These are phyloP conservation scores for Dasyprocta punctata DNA, from an alignment of 2,113 vertebrate genomes.

Conservation along the genomic window DNA sequence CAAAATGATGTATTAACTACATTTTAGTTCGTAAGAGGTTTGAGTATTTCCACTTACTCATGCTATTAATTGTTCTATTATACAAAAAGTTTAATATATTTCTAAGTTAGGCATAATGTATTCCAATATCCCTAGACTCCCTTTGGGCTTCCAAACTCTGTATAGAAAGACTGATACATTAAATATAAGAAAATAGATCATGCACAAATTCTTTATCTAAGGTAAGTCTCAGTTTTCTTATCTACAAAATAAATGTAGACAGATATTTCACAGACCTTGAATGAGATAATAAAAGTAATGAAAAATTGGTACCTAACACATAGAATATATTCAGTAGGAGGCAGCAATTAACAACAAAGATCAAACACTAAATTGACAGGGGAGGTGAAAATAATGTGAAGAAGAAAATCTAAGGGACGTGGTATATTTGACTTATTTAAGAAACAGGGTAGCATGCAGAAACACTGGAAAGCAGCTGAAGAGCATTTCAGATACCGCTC, in stretches of 20 bases:
- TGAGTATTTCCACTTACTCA: slow-evolving; percentile 4
- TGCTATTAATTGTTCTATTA: background rate
- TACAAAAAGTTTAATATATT: slow-evolving; percentile 1
- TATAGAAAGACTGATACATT: background rate
- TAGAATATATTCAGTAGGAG: background rate
- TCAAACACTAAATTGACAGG: background rate
- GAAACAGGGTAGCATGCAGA: background rate
- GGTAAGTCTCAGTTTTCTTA: background rate
- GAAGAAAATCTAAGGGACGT: background rate
- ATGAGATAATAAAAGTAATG: background rate
- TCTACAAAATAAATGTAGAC: background rate
- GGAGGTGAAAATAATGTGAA: background rate
- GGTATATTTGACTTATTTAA: background rate
- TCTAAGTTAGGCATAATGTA: background rate
- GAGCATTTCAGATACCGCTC: background rate
- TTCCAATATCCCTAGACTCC: background rate
- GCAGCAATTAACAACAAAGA: background rate
- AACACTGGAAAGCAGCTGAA: background rate
- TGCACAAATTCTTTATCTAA: background rate
- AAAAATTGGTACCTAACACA: background rate
- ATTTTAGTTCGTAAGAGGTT: background rate
- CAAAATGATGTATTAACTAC: slow-evolving; percentile 44
- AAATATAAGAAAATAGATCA: background rate
- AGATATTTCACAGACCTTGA: background rate
- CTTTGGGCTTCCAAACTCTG: background rate